Evolutionary conservation across 2,888 invertebrate species (phyloP).

Genomic region (Melinaea marsaeus): DNA sequence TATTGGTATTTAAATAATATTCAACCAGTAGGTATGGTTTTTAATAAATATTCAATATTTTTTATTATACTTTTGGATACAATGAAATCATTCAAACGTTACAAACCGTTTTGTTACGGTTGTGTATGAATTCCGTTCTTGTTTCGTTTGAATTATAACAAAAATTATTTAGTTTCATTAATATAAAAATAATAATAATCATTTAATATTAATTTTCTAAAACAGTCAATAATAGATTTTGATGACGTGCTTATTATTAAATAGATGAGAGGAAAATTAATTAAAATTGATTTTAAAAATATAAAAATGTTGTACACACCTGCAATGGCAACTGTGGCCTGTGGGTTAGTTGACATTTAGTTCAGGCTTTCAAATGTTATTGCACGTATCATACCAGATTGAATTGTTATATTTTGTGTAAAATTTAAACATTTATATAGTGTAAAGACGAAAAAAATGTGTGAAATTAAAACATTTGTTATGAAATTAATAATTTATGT

Average conservation of each 20-base stretch:
- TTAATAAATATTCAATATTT: too few relatives aligned
- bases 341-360: constrained; percentile 37
- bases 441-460: not conserved
- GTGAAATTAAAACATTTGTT: constrained; percentile 7
- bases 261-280: not conserved
- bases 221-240: too few relatives aligned
- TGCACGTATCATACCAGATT: constrained; percentile 9
- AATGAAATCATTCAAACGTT: constrained; percentile 13
- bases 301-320: constrained; percentile 42
- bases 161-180: not conserved
- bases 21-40: too few relatives aligned
- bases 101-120: constrained; percentile 20
- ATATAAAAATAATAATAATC: not conserved
- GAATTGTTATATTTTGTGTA: not conserved
- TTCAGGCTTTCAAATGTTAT: constrained; percentile 15
- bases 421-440: not conserved
- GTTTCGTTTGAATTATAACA: not conserved
- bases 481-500: not conserved
- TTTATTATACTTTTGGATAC: not conserved
- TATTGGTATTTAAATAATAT: not conserved
- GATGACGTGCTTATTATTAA: too few relatives aligned
- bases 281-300: constrained; percentile 18
- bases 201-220: too few relatives aligned
- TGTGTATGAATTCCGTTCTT: constrained; percentile 10
- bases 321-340: constrained; percentile 42